phyloP scores from a whole-genome alignment of 2,113 vertebrate genomes.

The Prinia subflava region DNA sequence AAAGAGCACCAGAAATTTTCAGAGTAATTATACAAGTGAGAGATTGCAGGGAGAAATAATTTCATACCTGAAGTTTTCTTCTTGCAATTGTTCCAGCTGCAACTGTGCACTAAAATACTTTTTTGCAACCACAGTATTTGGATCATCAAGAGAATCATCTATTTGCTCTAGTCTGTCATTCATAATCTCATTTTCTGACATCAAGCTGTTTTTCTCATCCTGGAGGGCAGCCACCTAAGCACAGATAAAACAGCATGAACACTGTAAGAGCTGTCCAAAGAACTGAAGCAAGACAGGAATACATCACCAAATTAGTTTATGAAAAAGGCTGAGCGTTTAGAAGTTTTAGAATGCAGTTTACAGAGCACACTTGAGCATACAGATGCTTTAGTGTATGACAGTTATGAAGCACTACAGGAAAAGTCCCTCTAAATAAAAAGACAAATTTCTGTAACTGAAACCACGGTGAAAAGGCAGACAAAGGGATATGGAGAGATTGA shows the following conservation, averaged over 20 bases:
- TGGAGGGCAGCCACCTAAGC: constrained; percentile 90
- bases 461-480: neutral
- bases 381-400: constrained; percentile 37
- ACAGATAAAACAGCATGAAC: constrained; percentile 25
- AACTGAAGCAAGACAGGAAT: neutral
- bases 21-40: neutral
- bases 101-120: constrained; percentile 90
- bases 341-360: constrained; percentile 14
- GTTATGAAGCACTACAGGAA: constrained; percentile 18
- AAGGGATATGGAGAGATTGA: neutral
- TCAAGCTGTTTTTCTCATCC: constrained; percentile 90
- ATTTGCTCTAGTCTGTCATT: constrained; percentile 92
- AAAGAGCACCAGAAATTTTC: neutral
- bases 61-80: constrained; percentile 93
- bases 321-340: neutral
- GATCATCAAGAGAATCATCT: constrained; percentile 88
- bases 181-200: constrained; percentile 93
- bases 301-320: constrained; percentile 33
- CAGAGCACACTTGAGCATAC: constrained; percentile 23
- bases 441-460: neutral
- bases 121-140: constrained; percentile 83
- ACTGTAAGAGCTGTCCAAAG: neutral
- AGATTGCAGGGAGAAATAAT: neutral
- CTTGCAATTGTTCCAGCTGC: constrained; percentile 90
- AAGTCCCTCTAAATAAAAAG: neutral